These are phyloP conservation scores for Corbicula japonica DNA, from an alignment of 2,888 invertebrate species.

Conservation along the genomic window DNA sequence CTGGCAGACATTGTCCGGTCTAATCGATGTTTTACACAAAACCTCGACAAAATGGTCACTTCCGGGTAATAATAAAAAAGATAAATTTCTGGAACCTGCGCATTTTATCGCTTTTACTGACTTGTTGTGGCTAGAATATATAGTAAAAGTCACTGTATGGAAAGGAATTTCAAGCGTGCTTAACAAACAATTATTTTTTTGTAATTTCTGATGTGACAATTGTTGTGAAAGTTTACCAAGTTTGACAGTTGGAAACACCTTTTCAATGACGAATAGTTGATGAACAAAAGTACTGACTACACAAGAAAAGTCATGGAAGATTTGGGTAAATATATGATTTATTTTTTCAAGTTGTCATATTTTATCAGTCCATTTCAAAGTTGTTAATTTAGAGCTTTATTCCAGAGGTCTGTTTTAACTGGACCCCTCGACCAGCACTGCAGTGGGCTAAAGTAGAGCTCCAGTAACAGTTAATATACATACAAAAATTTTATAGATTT, in stretches of 20 bases:
- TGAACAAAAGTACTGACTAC: conserved; percentile 51
- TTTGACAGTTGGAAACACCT: conserved; percentile 47
- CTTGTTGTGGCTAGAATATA: not conserved
- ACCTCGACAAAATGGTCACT: too few species aligned
- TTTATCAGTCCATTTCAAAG: not conserved
- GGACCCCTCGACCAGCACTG: not conserved
- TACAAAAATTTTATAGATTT: conserved; percentile 23
- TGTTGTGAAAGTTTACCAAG: conserved; percentile 19
- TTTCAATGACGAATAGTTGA: conserved; percentile 48
- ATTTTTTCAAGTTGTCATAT: not conserved
- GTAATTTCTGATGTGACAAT: not conserved
- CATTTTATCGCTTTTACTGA: not conserved
- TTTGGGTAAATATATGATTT: conserved; percentile 62
- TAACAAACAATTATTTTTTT: not conserved
- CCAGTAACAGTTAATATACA: not conserved
- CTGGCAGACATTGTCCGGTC: too few species aligned
- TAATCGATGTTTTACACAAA: too few species aligned
- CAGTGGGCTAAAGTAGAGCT: not conserved
- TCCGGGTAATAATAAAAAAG: too few species aligned
- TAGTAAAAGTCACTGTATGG: not conserved
- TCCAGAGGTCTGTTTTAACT: not conserved
- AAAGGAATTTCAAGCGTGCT: too few species aligned
- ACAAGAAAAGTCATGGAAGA: conserved; percentile 74
- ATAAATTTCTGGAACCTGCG: conserved; percentile 1
- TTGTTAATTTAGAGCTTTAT: not conserved